Base-by-base conservation (phyloP, 2,797 vertebrate species). In the Cirrhinus molitorella region DNA sequence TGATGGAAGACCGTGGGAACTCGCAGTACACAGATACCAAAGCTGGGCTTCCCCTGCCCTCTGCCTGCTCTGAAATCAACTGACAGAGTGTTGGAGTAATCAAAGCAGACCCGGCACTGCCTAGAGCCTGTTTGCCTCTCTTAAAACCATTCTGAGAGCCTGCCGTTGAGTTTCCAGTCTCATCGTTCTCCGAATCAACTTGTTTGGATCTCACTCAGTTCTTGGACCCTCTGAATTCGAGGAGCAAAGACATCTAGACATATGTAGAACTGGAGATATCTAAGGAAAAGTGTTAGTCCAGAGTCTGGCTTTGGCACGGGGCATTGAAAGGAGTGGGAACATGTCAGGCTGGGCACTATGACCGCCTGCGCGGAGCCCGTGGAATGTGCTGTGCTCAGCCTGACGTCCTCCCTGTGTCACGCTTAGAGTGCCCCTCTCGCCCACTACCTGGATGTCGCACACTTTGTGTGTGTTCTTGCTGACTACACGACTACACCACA, bases 331-430 rank as follows among this genome's bases (percentile, higher is more conserved):
- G 3, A 43, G 25, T 28, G 80, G 43, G 68, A 75, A 81, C 55
- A 65, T 31, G 51, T 51, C 59, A 23, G 34, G 68, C 65, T 19
- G 75, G 53, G 61, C 47, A 61, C 55, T 71, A 23, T 80, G 31
- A 68, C 61, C 1, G 67, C 19, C 76, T n/a, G 40, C 17, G 37
- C 61, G 75, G 45, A 75, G 71, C 68, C 47, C 13, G 2, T 76
- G 87, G 86, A 85, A 86, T 87, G 86, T 86, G 86, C 83, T 81
- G 83, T 57, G 80, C 83, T 85, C 77, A 80, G 59, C 77, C 66
- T 40, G 68, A 79, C n/a, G 51, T 81, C 81, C 72, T 63, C 68
- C 17, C 76, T 43, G 61, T 61, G 47, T 73, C 40, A 17, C 21
- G 14, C 59, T 47, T 70, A 77, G 66, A 57, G 34, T 14, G 55